phyloP scores from a whole-genome alignment of 1,140 invertebrate species.

The Leptinotarsa lineolata region DNA sequence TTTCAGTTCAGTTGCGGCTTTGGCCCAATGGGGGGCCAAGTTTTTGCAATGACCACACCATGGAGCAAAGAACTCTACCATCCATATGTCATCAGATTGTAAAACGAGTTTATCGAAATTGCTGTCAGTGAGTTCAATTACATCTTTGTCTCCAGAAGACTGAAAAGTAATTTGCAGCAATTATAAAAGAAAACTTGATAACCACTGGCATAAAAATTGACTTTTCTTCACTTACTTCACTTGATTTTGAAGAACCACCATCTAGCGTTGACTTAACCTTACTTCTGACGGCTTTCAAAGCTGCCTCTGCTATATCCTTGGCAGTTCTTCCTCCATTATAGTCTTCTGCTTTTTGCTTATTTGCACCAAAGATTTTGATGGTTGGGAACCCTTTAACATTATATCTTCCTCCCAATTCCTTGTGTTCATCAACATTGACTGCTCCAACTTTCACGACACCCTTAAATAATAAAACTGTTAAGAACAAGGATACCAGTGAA shows the following conservation, averaged over 20 bases:
- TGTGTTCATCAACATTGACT: slow-evolving; percentile 89
- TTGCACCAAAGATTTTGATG: slow-evolving; percentile 90
- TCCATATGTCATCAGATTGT: slow-evolving; percentile 89
- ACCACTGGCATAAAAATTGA: too few species aligned
- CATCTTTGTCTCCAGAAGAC: slow-evolving; percentile 64
- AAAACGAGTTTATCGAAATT: slow-evolving; percentile 93
- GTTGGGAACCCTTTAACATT: slow-evolving; percentile 92
- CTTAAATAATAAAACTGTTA: slow-evolving; percentile 57
- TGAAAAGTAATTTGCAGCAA: slow-evolving; percentile 27
- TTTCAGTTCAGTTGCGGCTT: slow-evolving; percentile 74
- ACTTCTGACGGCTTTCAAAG: slow-evolving; percentile 70
- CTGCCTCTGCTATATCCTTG: slow-evolving; percentile 82
- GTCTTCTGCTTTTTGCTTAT: slow-evolving; percentile 86
- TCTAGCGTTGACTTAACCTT: slow-evolving; percentile 73
- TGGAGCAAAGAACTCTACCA: slow-evolving; percentile 97
- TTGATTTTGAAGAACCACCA: slow-evolving; percentile 58
- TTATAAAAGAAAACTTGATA: too few species aligned
- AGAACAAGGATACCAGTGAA: too few species aligned
- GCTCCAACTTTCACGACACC: slow-evolving; percentile 93
- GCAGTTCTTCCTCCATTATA: slow-evolving; percentile 88
- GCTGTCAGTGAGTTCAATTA: slow-evolving; percentile 90
- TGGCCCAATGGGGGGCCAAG: slow-evolving; percentile 91
- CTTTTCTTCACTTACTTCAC: slow-evolving; percentile 31
- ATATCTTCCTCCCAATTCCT: slow-evolving; percentile 79
- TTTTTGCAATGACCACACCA: slow-evolving; percentile 98